Evolutionary conservation across 2,888 invertebrate species (phyloP).

Genomic region (Hyposoter didymator): DNA sequence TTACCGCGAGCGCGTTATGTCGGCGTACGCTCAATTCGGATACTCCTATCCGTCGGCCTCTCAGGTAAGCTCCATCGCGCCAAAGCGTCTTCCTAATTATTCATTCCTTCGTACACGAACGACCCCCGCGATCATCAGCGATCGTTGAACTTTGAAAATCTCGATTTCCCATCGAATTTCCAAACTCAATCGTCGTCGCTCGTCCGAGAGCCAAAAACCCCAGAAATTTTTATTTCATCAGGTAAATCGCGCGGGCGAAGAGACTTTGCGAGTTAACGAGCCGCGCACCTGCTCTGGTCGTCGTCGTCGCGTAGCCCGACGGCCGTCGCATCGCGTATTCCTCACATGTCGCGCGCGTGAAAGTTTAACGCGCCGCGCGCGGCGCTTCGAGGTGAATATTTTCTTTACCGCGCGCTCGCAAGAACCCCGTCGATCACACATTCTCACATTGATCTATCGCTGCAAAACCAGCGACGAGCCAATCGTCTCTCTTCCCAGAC

Average conservation of each 20-base stretch:
- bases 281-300: constrained; percentile 79
- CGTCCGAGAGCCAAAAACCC: no score
- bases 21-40: constrained; percentile 96
- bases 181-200: neutral
- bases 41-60: constrained; percentile 96
- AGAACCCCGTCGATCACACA: constrained; percentile 3
- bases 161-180: neutral
- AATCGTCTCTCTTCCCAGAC: constrained; percentile 1
- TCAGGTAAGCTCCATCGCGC: constrained; percentile 89
- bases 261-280: constrained; percentile 26
- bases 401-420: constrained; percentile 8
- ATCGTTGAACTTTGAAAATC: no score
- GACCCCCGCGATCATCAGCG: no score
- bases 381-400: constrained; percentile 19
- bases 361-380: constrained; percentile 25
- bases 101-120: neutral
- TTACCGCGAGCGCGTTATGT: constrained; percentile 84
- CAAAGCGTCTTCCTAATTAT: neutral
- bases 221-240: neutral
- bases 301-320: constrained; percentile 56
- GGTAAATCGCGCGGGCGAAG: neutral
- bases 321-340: constrained; percentile 63
- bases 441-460: neutral
- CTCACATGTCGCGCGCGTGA: constrained; percentile 52
- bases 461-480: neutral